These are phyloP conservation scores for Percopsis transmontana DNA, from an alignment of 2,113 vertebrate species.

Conservation along the genomic window DNA sequence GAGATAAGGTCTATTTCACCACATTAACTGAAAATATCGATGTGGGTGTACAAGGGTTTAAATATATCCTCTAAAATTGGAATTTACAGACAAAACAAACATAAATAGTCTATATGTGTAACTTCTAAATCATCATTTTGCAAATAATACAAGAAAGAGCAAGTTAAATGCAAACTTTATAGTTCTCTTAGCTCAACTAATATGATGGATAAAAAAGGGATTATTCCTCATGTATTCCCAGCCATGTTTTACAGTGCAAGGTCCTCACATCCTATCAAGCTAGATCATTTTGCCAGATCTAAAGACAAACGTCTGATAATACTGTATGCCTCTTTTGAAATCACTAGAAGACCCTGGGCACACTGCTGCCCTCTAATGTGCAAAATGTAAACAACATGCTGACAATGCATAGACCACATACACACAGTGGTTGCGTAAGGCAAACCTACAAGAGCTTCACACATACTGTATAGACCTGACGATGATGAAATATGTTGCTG, in stretches of 20 bases:
- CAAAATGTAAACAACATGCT: conserved; percentile 22
- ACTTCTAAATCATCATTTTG: too few relatives aligned
- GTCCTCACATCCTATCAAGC: not conserved
- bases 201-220: too few relatives aligned
- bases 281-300: not conserved
- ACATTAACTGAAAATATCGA: too few relatives aligned
- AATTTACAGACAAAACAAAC: too few relatives aligned
- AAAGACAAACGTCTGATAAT: not conserved
- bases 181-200: too few relatives aligned
- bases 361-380: conserved; percentile 36
- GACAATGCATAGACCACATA: conserved; percentile 2
- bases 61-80: too few relatives aligned
- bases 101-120: too few relatives aligned
- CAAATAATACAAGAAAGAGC: too few relatives aligned
- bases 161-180: too few relatives aligned
- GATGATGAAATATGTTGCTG: not conserved
- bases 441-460: not conserved
- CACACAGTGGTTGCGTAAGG: not conserved
- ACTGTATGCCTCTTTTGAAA: not conserved
- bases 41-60: too few relatives aligned
- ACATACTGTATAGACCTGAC: accelerated
- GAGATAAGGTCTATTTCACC: too few relatives aligned
- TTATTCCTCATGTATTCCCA: not conserved
- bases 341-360: not conserved
- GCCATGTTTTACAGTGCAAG: conserved; percentile 3